Evolutionary conservation across 2,113 vertebrate genomes (phyloP).

Genomic region (Tricholaema leucomelas): DNA sequence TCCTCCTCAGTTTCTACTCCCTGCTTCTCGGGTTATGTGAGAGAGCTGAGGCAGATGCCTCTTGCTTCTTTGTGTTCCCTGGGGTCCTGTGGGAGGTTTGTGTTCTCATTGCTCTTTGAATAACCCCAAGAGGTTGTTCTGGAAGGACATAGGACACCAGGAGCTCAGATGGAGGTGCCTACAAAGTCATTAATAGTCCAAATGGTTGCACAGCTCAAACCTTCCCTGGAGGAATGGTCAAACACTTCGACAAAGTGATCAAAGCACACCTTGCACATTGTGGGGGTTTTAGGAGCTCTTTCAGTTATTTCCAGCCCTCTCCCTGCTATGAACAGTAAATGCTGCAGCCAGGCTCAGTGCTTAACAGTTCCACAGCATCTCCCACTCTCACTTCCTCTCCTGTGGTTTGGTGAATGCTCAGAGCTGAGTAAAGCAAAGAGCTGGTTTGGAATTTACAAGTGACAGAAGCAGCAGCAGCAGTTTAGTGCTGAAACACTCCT

Average conservation of each 20-base stretch:
- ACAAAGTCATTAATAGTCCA: background rate
- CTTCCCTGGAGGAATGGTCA: background rate
- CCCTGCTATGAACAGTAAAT: background rate
- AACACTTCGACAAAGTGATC: background rate
- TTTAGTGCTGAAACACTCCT: background rate
- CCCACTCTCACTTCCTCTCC: background rate
- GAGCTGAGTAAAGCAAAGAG: background rate
- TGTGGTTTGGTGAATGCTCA: accelerated
- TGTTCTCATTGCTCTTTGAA: background rate
- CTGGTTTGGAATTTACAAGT: background rate
- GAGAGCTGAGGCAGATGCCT: background rate
- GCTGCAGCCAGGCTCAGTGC: background rate
- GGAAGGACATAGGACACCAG: background rate
- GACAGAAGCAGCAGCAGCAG: background rate
- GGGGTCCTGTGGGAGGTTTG: constrained; percentile 13
- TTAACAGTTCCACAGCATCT: too few species aligned
- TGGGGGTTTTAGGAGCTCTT: background rate
- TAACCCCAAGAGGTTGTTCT: background rate
- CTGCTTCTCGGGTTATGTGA: background rate
- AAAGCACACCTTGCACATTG: background rate
- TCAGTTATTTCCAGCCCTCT: background rate
- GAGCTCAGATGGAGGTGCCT: background rate
- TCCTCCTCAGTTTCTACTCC: background rate
- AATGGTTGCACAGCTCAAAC: constrained; percentile 8
- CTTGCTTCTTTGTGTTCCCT: background rate